phyloP scores from a whole-genome alignment of 2,888 invertebrate genomes.

The Spisula solida region DNA sequence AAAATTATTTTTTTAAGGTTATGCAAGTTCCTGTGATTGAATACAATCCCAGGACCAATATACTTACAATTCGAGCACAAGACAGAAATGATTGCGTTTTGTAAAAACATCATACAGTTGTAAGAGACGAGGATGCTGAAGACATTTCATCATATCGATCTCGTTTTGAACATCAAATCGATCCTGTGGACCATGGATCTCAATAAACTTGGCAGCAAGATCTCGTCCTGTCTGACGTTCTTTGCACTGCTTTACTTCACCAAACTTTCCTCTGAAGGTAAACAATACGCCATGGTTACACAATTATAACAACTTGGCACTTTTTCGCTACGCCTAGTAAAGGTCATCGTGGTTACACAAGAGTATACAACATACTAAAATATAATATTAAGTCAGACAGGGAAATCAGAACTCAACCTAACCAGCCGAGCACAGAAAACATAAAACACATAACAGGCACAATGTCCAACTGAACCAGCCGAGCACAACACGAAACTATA shows the following conservation, averaged over 20 bases:
- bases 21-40: slow-evolving; percentile 89
- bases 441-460: no score
- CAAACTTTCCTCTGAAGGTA: slow-evolving; percentile 96
- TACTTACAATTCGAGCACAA: slow-evolving; percentile 98
- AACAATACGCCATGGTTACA: background rate
- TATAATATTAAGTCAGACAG: no score
- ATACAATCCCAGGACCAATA: no score
- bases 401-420: no score
- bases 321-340: no score
- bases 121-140: slow-evolving; percentile 97
- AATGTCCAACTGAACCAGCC: no score
- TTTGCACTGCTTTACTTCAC: slow-evolving; percentile 96
- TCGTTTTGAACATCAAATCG: slow-evolving; percentile 96
- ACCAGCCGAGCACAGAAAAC: no score
- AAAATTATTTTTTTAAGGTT: no score
- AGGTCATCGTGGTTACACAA: background rate
- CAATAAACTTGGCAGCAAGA: slow-evolving; percentile 97
- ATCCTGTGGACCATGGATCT: slow-evolving; percentile 94
- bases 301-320: background rate
- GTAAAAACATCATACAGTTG: slow-evolving; percentile 99
- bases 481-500: no score
- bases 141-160: slow-evolving; percentile 97
- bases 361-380: no score
- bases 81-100: slow-evolving; percentile 95
- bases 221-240: slow-evolving; percentile 94